Conservation (phyloP, 2,113 vertebrate species). For the Cinclus cinclus region DNA sequence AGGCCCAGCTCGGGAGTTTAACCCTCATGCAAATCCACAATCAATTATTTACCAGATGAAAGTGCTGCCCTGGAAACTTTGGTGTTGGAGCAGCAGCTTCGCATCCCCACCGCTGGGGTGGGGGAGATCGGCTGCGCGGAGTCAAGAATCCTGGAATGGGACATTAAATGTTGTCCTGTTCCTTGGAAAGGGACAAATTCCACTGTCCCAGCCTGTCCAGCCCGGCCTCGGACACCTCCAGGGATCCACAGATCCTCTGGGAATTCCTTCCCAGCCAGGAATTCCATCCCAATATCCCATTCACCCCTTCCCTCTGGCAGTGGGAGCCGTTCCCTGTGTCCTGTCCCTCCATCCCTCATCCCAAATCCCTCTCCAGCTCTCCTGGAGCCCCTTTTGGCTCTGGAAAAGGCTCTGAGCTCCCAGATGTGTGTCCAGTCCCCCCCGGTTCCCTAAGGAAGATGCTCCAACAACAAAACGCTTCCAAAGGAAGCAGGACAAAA, state of each 20-base stretch:
- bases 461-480: neutral
- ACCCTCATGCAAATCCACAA: conserved; percentile 19
- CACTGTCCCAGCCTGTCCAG: rapidly evolving
- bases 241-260: neutral
- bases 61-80: neutral
- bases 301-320: too few species aligned
- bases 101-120: rapidly evolving
- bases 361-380: neutral
- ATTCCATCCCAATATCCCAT: neutral
- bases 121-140: neutral
- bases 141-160: neutral
- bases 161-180: rapidly evolving
- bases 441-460: neutral
- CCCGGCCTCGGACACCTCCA: neutral
- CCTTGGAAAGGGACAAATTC: neutral
- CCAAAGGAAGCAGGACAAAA: neutral
- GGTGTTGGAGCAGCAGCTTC: neutral
- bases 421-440: neutral
- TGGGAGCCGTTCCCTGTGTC: neutral
- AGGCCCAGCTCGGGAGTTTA: neutral
- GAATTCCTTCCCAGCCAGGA: neutral
- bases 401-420: too few species aligned
- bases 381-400: neutral
- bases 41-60: neutral
- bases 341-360: neutral